Evolutionary conservation across 2,888 invertebrate species (phyloP).

Genomic region (Ectemnius continuus): DNA sequence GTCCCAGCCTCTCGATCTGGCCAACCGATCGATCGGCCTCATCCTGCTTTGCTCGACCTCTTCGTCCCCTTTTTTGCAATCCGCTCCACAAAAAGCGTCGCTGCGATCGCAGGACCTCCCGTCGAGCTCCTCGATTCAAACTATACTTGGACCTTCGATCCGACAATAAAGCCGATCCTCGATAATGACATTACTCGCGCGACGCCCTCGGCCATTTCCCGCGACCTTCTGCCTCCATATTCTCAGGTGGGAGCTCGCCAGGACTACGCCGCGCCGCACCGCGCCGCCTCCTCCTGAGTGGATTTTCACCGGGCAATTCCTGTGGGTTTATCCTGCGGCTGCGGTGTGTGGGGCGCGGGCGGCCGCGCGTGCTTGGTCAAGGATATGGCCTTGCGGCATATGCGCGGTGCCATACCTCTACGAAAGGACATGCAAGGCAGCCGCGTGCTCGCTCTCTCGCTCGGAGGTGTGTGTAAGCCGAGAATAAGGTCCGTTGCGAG

Average conservation of each 20-base stretch:
- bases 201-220: background rate
- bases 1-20: background rate
- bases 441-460: too few species aligned
- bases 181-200: constrained; percentile 1
- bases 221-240: too few species aligned
- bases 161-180: background rate
- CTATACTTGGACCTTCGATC: background rate
- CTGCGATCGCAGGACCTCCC: background rate
- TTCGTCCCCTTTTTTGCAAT: background rate
- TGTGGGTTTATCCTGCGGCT: too few species aligned
- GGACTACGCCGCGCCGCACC: too few species aligned
- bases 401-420: constrained; percentile 5
- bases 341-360: background rate
- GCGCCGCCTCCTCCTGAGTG: too few species aligned
- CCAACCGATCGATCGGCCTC: background rate
- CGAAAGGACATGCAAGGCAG: constrained; percentile 18
- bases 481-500: constrained; percentile 47
- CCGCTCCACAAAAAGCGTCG: background rate
- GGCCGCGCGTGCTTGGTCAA: background rate
- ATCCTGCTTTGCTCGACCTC: background rate
- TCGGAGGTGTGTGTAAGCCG: constrained; percentile 18
- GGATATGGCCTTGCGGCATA: constrained; percentile 23
- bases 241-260: background rate
- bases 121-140: background rate
- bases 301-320: too few species aligned